A percentile compares a stretch with the other conserved stretches of the same genome.
Conservation (phyloP, 2,113 vertebrate species). For the Grammomys surdaster region DNA sequence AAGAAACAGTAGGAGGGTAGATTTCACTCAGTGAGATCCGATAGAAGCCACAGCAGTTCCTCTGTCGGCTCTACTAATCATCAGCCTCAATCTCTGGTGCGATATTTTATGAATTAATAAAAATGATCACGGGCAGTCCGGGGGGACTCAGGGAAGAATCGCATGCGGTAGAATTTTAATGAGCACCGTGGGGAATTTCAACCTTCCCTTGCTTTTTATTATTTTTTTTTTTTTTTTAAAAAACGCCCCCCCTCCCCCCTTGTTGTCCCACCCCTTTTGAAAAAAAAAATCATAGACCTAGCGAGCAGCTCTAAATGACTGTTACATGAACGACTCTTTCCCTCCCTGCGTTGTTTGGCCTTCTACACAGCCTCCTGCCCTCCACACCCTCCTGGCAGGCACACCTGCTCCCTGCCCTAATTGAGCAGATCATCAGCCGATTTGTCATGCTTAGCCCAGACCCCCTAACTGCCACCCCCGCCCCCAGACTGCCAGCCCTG, state of each 20-base stretch:
- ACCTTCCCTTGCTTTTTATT: constrained; percentile 39
- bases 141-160: constrained; percentile 80
- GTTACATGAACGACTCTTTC: constrained; percentile 87
- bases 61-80: constrained; percentile 88
- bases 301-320: constrained; percentile 85
- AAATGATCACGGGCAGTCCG: constrained; percentile 86
- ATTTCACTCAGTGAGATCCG: not conserved
- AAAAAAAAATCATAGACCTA: not conserved
- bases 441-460: constrained; percentile 91
- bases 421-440: constrained; percentile 89
- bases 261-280: not conserved
- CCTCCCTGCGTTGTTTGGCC: constrained; percentile 87
- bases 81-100: constrained; percentile 85
- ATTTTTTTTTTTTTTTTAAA: constrained; percentile 41
- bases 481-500: constrained; percentile 74
- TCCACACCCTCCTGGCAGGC: constrained; percentile 71
- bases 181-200: constrained; percentile 90
- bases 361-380: constrained; percentile 77
- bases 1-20: constrained; percentile 67
- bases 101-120: constrained; percentile 92
- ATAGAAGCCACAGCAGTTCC: constrained; percentile 83
- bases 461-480: constrained; percentile 85
- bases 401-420: constrained; percentile 88
- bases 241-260: constrained; percentile 44
- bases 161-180: constrained; percentile 88